phyloP scores from a whole-genome alignment of 2,113 vertebrate genomes.

The Puffinus mauretanicus region DNA sequence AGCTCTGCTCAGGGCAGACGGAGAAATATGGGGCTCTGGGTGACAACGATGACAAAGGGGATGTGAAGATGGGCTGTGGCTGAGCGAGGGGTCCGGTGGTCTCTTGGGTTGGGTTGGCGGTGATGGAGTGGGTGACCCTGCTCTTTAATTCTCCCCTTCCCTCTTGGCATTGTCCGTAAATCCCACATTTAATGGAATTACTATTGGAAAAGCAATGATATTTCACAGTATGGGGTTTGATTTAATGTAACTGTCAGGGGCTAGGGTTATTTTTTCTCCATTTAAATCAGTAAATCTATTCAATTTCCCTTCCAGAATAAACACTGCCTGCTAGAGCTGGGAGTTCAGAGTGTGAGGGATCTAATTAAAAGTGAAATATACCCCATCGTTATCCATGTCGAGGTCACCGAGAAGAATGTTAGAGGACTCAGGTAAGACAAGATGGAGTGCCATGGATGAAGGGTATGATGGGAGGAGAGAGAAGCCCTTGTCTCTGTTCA shows the following conservation, averaged over 20 bases:
- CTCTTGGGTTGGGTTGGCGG: background rate
- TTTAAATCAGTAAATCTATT: slow-evolving; percentile 70
- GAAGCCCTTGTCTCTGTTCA: background rate
- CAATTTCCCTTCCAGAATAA: slow-evolving; percentile 69
- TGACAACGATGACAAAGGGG: background rate
- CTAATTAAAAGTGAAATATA: slow-evolving; percentile 78
- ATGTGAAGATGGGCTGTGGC: background rate
- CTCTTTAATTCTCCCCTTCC: slow-evolving; percentile 28
- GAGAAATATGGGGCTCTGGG: background rate
- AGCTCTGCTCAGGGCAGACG: background rate
- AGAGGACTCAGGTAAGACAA: slow-evolving; percentile 73
- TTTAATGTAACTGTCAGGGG: slow-evolving; percentile 63
- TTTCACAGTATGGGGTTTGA: slow-evolving; percentile 53
- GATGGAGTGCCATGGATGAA: background rate
- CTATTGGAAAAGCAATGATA: slow-evolving; percentile 71
- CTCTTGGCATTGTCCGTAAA: slow-evolving; percentile 47
- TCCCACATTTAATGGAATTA: slow-evolving; percentile 64
- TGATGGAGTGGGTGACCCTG: slow-evolving; percentile 24
- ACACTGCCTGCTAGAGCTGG: slow-evolving; percentile 79
- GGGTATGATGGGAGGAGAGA: accelerated
- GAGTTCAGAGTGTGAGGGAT: slow-evolving; percentile 69
- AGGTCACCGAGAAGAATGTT: slow-evolving; percentile 78
- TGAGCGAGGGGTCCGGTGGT: background rate
- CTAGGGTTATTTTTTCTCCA: slow-evolving; percentile 62
- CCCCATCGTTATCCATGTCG: slow-evolving; percentile 78